Percentiles rank a stretch among this genome's conserved stretches.
These are phyloP conservation scores for Drosophila subpulchrella DNA, from an alignment of 1,140 invertebrate species.

Conservation along the genomic window DNA sequence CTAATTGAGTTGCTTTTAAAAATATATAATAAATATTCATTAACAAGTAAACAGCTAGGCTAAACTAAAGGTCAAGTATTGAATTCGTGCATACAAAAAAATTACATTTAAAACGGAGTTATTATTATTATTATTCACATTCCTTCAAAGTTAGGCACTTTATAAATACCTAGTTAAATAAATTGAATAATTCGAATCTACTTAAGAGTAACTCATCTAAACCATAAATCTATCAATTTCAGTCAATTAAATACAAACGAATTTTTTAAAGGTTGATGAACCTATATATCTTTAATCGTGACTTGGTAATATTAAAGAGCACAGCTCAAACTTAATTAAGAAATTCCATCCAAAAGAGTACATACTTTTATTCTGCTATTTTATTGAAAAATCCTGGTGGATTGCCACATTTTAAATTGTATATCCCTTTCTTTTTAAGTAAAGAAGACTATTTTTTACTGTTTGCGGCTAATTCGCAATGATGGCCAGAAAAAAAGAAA, in stretches of 20 bases:
- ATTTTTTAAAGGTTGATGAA: constrained; percentile 1
- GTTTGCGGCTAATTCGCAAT: constrained; percentile 41
- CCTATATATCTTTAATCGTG: neutral
- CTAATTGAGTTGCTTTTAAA: no score
- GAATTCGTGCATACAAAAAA: no score
- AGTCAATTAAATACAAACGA: neutral
- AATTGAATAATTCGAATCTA: no score
- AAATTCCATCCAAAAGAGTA: neutral
- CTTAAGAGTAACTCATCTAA: no score
- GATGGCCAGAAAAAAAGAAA: constrained; percentile 27
- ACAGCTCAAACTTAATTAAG: neutral
- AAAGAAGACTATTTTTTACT: constrained; percentile 11
- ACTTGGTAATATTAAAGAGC: neutral
- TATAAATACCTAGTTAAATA: no score
- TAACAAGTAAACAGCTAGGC: no score
- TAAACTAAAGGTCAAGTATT: no score
- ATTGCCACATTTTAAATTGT: neutral
- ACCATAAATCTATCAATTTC: neutral
- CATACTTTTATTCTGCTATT: no score
- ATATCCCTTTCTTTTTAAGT: neutral
- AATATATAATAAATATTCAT: no score
- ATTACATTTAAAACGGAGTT: no score
- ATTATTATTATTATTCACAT: no score
- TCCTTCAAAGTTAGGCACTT: no score
- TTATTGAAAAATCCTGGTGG: neutral